Percentiles rank a stretch among this genome's conserved stretches.
phyloP scores from a whole-genome alignment of 2,888 invertebrate genomes.

The Caenorhabditis japonica region DNA sequence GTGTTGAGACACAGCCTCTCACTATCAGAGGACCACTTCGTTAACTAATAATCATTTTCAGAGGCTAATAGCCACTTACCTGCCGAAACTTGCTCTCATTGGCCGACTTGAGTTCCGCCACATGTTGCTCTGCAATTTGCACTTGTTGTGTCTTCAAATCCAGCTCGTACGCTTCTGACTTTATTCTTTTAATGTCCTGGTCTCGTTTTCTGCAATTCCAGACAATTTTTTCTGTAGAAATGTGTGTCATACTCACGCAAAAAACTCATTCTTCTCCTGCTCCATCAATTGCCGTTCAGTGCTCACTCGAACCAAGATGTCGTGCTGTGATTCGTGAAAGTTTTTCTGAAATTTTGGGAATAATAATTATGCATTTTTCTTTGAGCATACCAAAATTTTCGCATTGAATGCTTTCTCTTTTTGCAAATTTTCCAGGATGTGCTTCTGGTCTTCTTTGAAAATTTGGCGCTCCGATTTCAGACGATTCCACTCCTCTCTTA shows the following conservation, averaged over 20 bases:
- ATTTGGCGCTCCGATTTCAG: conserved; percentile 57
- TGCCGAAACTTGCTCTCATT: conserved; percentile 58
- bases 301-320: conserved; percentile 70
- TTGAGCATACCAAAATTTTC: no score
- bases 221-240: neutral
- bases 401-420: conserved; percentile 44
- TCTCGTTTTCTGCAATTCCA: conserved; percentile 46
- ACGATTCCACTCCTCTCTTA: conserved; percentile 60
- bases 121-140: conserved; percentile 55
- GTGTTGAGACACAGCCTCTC: no score
- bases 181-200: conserved; percentile 58
- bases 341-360: conserved; percentile 45
- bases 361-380: neutral
- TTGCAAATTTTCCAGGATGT: conserved; percentile 52
- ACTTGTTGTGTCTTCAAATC: conserved; percentile 67
- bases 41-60: no score
- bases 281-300: conserved; percentile 68
- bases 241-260: conserved; percentile 22
- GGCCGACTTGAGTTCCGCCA: conserved; percentile 49
- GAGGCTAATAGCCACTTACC: conserved; percentile 30
- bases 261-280: conserved; percentile 58
- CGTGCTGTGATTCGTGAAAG: conserved; percentile 70
- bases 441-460: conserved; percentile 64
- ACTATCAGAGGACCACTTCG: no score
- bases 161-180: conserved; percentile 68